Percentiles rank a stretch among this genome's conserved stretches.
Conservation (phyloP, 2,797 vertebrate species). For the Chaetodon trifasciatus region DNA sequence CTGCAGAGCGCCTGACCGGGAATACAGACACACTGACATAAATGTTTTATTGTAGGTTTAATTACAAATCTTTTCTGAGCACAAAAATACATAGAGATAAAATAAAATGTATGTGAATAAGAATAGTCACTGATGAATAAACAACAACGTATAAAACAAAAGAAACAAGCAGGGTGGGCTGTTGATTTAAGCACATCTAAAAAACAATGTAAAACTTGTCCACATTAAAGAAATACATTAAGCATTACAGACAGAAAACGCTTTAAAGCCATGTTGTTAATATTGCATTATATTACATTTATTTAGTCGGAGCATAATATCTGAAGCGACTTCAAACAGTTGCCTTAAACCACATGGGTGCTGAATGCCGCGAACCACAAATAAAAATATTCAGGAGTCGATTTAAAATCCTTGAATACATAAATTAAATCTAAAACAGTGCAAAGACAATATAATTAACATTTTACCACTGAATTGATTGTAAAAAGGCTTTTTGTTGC, state of each 20-base stretch:
- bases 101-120: not conserved
- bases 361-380: no score
- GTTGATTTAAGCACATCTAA: not conserved
- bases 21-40: not conserved
- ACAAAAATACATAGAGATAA: not conserved
- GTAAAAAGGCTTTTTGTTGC: no score
- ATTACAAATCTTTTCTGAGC: not conserved
- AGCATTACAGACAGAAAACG: not conserved
- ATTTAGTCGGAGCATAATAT: no score
- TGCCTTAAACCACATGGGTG: no score
- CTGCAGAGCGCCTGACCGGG: slow-evolving; percentile 67
- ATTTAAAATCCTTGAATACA: no score
- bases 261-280: no score
- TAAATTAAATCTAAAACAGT: no score
- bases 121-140: not conserved
- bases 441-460: no score
- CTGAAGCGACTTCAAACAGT: no score
- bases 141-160: not conserved
- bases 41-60: not conserved
- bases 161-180: not conserved
- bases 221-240: not conserved
- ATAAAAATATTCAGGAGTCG: no score
- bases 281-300: no score
- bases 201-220: not conserved
- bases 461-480: no score